Evolutionary conservation across 2,797 vertebrate species (phyloP).

Genomic region (Girardinus metallicus): DNA sequence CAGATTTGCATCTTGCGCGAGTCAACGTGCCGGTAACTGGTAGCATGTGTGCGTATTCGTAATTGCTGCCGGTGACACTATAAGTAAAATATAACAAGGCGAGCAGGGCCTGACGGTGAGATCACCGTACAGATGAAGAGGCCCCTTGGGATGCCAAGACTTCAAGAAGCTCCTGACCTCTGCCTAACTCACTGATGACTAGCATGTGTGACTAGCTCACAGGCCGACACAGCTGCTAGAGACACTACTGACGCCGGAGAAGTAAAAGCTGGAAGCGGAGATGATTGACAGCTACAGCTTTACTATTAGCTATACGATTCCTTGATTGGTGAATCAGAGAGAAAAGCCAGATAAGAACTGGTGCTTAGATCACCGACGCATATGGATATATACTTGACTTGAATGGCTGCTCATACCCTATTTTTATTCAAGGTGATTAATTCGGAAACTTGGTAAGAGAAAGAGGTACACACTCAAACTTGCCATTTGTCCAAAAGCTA

Average conservation of each 20-base stretch:
- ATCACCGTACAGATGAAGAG: slow-evolving; percentile 82
- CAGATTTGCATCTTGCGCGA: slow-evolving; percentile 70
- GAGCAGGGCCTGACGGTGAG: slow-evolving; percentile 78
- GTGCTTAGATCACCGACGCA: slow-evolving; percentile 55
- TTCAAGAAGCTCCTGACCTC: slow-evolving; percentile 85
- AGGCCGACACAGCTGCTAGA: slow-evolving; percentile 80
- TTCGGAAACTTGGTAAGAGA: slow-evolving; percentile 40
- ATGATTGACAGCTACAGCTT: slow-evolving; percentile 64
- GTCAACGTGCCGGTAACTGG: slow-evolving; percentile 75
- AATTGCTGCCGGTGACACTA: slow-evolving; percentile 82
- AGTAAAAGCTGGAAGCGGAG: slow-evolving; percentile 50
- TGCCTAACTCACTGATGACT: slow-evolving; percentile 83
- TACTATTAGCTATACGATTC: slow-evolving; percentile 39
- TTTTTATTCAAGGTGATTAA: slow-evolving; percentile 58
- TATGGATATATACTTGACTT: slow-evolving; percentile 54
- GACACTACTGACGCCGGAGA: slow-evolving; percentile 58
- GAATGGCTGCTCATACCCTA: slow-evolving; percentile 36
- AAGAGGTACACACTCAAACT: slow-evolving; percentile 23
- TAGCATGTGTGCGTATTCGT: slow-evolving; percentile 81
- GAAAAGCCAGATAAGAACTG: slow-evolving; percentile 40
- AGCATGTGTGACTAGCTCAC: slow-evolving; percentile 82
- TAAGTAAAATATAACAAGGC: slow-evolving; percentile 84
- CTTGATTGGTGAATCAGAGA: slow-evolving; percentile 63
- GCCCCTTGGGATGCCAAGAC: slow-evolving; percentile 78
- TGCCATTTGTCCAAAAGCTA: slow-evolving; percentile 37